These are phyloP conservation scores for Mirounga angustirostris DNA, from an alignment of 2,113 vertebrate species.

Conservation along the genomic window DNA sequence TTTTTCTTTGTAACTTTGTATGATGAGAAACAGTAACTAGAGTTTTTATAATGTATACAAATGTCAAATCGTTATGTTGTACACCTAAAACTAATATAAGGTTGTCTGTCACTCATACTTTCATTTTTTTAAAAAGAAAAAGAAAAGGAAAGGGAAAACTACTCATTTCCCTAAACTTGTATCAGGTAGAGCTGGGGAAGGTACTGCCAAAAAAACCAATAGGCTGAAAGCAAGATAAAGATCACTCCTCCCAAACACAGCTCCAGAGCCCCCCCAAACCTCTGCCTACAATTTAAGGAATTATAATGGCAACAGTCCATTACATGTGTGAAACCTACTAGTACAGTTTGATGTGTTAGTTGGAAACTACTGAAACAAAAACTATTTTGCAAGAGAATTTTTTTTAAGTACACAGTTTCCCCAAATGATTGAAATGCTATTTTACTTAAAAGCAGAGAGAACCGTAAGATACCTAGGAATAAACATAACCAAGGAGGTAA, in stretches of 20 bases:
- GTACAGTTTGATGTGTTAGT: background rate
- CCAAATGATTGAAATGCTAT: background rate
- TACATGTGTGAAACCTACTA: background rate
- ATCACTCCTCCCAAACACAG: background rate
- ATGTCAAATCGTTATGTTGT: background rate
- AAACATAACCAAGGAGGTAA: no score
- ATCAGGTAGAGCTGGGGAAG: background rate
- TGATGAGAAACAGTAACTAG: background rate
- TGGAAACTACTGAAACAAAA: background rate
- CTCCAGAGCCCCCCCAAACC: background rate
- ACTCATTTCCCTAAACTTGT: background rate
- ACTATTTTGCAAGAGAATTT: background rate
- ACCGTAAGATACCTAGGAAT: no score
- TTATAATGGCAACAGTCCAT: no score
- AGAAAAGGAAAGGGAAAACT: background rate
- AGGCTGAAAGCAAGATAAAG: background rate
- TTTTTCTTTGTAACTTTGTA: background rate
- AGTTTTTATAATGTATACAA: background rate
- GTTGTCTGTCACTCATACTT: background rate
- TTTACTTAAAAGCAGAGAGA: constrained; percentile 14
- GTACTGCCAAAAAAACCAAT: background rate
- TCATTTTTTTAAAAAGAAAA: background rate
- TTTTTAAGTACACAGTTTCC: background rate
- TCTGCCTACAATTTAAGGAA: background rate
- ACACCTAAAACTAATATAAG: background rate